phyloP scores from a whole-genome alignment of 1,140 invertebrate species.

The Ctenoplectra terminalis region DNA sequence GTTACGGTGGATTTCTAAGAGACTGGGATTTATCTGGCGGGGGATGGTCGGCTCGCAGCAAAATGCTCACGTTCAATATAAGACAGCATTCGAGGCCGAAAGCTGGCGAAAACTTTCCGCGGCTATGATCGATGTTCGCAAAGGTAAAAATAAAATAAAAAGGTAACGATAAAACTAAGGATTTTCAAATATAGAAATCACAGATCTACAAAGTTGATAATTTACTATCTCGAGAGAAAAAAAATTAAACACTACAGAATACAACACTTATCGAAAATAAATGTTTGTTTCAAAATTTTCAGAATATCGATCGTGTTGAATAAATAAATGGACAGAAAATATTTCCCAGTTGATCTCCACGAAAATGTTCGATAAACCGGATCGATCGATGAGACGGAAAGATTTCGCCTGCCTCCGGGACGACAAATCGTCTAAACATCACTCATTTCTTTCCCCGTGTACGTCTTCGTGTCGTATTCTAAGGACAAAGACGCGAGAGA shows the following conservation, averaged over 20 bases:
- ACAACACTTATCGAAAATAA: too few relatives aligned
- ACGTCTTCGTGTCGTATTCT: constrained; percentile 75
- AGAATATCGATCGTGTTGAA: too few relatives aligned
- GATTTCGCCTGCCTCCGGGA: constrained; percentile 51
- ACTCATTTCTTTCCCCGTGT: constrained; percentile 68
- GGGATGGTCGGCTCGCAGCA: constrained; percentile 73
- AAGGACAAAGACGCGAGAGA: constrained; percentile 71
- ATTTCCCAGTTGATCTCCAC: too few relatives aligned
- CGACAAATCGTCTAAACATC: constrained; percentile 65
- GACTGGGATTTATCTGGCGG: constrained; percentile 55
- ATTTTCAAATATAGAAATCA: too few relatives aligned
- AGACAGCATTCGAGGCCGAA: constrained; percentile 66
- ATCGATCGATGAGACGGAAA: constrained; percentile 11
- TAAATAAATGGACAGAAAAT: too few relatives aligned
- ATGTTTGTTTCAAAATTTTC: too few relatives aligned
- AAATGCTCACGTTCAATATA: constrained; percentile 77
- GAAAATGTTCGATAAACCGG: neutral
- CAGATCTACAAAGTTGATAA: too few relatives aligned
- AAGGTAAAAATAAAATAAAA: too few relatives aligned
- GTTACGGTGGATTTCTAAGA: constrained; percentile 57
- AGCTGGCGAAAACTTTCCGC: constrained; percentile 37
- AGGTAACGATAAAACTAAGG: too few relatives aligned
- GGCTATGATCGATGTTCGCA: neutral
- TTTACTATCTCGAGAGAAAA: too few relatives aligned
- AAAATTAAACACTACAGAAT: too few relatives aligned